A percentile compares a stretch with the other conserved stretches of the same genome.
Evolutionary conservation across 1,140 invertebrate genomes (phyloP).

Genomic region (Danaus melanippus): DNA sequence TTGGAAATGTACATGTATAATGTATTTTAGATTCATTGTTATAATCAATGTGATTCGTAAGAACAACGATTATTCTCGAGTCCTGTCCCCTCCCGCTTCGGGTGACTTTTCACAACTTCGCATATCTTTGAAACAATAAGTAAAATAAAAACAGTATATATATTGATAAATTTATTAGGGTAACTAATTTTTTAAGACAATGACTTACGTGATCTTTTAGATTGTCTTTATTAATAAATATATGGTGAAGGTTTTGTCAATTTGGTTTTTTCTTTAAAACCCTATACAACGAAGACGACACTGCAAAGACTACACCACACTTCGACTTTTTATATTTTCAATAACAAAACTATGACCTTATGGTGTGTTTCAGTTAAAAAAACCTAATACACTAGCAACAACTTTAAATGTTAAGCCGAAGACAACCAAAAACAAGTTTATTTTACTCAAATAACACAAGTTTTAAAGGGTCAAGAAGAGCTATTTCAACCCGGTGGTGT

Average conservation of each 20-base stretch:
- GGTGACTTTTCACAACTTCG: constrained; percentile 65
- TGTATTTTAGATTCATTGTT: constrained; percentile 64
- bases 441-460: no score
- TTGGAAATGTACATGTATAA: constrained; percentile 57
- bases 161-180: constrained; percentile 72
- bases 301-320: no score
- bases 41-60: constrained; percentile 63
- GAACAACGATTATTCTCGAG: constrained; percentile 60
- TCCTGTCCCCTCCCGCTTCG: constrained; percentile 41
- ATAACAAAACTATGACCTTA: no score
- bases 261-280: constrained; percentile 52
- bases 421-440: no score
- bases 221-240: constrained; percentile 73
- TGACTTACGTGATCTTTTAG: constrained; percentile 72
- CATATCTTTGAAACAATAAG: constrained; percentile 72
- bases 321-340: no score
- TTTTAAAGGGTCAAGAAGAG: no score
- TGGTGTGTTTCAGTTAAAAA: no score
- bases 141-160: constrained; percentile 69
- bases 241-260: constrained; percentile 71
- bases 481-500: no score
- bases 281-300: background rate
- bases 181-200: constrained; percentile 72
- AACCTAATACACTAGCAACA: no score
- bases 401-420: no score